Percentiles rank a stretch among this genome's conserved stretches.
Evolutionary conservation across 2,797 vertebrate genomes (phyloP).

Genomic region (Argentina silus): DNA sequence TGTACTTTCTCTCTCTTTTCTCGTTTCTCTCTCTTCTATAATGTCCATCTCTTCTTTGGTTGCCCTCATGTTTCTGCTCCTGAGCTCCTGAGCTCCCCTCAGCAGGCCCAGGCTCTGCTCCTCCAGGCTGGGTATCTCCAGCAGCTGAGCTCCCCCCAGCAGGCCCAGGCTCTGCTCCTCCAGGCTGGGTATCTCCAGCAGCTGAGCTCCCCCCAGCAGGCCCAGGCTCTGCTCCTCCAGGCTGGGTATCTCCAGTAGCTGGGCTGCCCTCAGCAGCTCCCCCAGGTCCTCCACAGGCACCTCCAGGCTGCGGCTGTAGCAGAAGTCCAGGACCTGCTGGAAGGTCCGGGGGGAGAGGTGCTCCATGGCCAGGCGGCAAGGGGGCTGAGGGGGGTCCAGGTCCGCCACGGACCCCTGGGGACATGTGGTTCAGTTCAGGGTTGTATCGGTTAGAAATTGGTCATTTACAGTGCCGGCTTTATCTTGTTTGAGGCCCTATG

Average conservation of each 20-base stretch:
- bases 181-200: too few species aligned
- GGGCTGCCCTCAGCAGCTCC: slow-evolving; percentile 76
- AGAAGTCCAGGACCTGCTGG: slow-evolving; percentile 82
- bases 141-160: slow-evolving; percentile 54
- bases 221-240: slow-evolving; percentile 78
- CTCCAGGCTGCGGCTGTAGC: slow-evolving; percentile 78
- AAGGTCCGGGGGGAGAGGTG: slow-evolving; percentile 78
- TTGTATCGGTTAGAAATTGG: too few species aligned
- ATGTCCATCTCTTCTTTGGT: too few species aligned
- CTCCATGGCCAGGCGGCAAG: slow-evolving; percentile 63
- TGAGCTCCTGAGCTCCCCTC: slow-evolving; percentile 33
- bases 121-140: slow-evolving; percentile 73
- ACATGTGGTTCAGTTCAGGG: too few species aligned
- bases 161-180: slow-evolving; percentile 77
- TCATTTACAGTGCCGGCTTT: too few species aligned
- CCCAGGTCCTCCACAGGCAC: slow-evolving; percentile 75
- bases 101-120: slow-evolving; percentile 76
- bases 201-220: slow-evolving; percentile 74
- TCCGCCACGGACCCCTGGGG: neutral
- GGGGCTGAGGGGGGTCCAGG: slow-evolving; percentile 28
- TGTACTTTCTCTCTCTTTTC: too few species aligned
- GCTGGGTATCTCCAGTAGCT: slow-evolving; percentile 72
- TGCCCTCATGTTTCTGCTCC: neutral
- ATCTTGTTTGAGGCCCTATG: too few species aligned
- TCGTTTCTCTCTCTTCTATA: too few species aligned